Evolutionary conservation across 1,140 invertebrate genomes (phyloP).

Genomic region (Drosophila pallidifrons): DNA sequence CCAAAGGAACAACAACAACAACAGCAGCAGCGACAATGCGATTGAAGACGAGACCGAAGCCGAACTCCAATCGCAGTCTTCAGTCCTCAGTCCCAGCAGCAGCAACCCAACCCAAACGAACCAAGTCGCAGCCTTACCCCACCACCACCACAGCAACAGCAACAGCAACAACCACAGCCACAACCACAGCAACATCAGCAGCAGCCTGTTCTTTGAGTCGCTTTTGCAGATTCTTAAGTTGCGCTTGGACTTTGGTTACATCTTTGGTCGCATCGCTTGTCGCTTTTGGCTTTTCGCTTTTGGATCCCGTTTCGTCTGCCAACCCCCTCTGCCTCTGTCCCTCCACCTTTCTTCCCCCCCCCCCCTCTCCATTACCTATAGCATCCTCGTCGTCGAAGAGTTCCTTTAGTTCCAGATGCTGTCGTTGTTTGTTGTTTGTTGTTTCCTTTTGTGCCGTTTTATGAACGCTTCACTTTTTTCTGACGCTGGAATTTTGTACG

Average conservation of each 20-base stretch:
- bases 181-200: not conserved
- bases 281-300: constrained; percentile 15
- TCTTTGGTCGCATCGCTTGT: constrained; percentile 38
- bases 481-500: constrained; percentile 68
- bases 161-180: too few species aligned
- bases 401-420: constrained; percentile 11
- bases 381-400: constrained; percentile 4
- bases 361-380: not conserved
- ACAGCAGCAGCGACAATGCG: constrained; percentile 35
- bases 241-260: constrained; percentile 73
- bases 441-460: constrained; percentile 79
- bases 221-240: constrained; percentile 42
- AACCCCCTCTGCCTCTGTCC: not conserved
- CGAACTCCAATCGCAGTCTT: constrained; percentile 2
- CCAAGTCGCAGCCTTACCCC: constrained; percentile 1
- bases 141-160: not conserved
- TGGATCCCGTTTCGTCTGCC: constrained; percentile 11
- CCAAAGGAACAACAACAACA: constrained; percentile 2
- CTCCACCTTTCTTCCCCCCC: not conserved
- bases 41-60: constrained; percentile 63
- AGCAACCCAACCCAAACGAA: constrained; percentile 1
- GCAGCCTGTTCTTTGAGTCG: constrained; percentile 33
- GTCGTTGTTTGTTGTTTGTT: constrained; percentile 47
- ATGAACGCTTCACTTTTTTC: constrained; percentile 78
- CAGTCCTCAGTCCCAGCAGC: constrained; percentile 12